These are phyloP conservation scores for Microctonus brassicae DNA, from an alignment of 2,888 invertebrate species.

Conservation along the genomic window DNA sequence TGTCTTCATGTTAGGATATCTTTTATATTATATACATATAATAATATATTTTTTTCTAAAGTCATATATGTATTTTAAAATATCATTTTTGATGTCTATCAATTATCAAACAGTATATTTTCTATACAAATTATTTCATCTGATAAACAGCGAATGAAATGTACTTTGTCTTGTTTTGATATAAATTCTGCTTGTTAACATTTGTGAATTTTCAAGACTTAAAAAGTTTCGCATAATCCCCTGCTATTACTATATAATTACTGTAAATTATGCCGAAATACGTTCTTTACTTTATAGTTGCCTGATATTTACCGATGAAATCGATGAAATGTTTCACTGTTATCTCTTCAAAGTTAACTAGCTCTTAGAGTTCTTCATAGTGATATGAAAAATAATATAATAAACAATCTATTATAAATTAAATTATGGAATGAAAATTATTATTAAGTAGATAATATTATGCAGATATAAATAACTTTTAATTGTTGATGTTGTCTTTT, in stretches of 20 bases:
- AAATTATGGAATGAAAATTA: too few species aligned
- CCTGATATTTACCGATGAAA: constrained; percentile 57
- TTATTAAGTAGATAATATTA: too few species aligned
- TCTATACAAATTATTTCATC: neutral
- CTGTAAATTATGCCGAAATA: constrained; percentile 50
- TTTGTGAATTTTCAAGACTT: constrained; percentile 35
- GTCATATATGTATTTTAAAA: neutral
- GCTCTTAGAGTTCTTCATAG: too few species aligned
- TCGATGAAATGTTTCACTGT: constrained; percentile 50
- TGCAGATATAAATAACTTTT: too few species aligned
- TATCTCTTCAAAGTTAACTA: too few species aligned
- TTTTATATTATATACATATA: constrained; percentile 40
- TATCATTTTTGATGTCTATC: neutral
- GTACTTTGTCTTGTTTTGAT: too few species aligned
- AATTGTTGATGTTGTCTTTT: too few species aligned
- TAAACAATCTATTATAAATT: too few species aligned
- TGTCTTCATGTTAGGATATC: constrained; percentile 52
- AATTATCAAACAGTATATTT: neutral
- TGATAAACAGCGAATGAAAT: neutral
- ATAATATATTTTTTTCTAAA: constrained; percentile 7
- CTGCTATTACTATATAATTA: constrained; percentile 53
- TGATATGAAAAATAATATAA: too few species aligned
- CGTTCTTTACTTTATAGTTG: constrained; percentile 44
- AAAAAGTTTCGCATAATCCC: constrained; percentile 46
- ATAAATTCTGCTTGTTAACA: constrained; percentile 2